Evolutionary conservation across 2,888 invertebrate species (phyloP), one percentile per base, ranked within the genome.

Genomic region (Abrostola triplasia): DNA sequence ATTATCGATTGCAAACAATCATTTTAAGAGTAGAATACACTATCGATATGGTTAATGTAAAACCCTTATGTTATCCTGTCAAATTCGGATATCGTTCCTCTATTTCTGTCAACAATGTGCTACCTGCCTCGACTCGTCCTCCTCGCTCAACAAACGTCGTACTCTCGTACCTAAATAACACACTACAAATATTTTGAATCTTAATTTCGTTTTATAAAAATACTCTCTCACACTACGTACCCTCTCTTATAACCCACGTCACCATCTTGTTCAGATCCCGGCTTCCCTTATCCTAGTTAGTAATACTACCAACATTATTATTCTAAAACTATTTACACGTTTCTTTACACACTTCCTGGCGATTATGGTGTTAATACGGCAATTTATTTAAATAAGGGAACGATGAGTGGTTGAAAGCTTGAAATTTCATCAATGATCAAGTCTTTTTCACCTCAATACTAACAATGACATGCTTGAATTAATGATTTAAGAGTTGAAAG

Each of bases 351-450:
- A 93, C 93, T 94, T 93, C 93, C 94, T 94, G 93, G 83, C 83
- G 83, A 84, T 82, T 77, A 87, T 84, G 77, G 77, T 77, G 83
- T 79, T 74, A 73, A 78, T 87, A 85, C 77, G 76, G 84, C 81
- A 85, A 82, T 83, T 76, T 68, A 80, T 77, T 77, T 67, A 80
- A 83, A 80, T 74, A 81, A 74, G 77, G 82, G 67, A 81, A 87
- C 79, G 88, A 90, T 88, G 88, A 85, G 86, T 87, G 84, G 81
- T 76, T 80, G 79, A 69, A 91, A 91, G 91, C 91, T 92, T 90
- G 91, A 92, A 92, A 92, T 93, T 93, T 92, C 92, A 93, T 93
- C 93, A 93, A 93, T 93, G 93, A 93, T 86, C 86, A 84, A 83
- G 83, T 84, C 63, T 76, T 61, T 70, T 68, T 73, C 67, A 66